Evolutionary conservation across 1,140 invertebrate species (phyloP).

Genomic region (Cecropterus lyciades): DNA sequence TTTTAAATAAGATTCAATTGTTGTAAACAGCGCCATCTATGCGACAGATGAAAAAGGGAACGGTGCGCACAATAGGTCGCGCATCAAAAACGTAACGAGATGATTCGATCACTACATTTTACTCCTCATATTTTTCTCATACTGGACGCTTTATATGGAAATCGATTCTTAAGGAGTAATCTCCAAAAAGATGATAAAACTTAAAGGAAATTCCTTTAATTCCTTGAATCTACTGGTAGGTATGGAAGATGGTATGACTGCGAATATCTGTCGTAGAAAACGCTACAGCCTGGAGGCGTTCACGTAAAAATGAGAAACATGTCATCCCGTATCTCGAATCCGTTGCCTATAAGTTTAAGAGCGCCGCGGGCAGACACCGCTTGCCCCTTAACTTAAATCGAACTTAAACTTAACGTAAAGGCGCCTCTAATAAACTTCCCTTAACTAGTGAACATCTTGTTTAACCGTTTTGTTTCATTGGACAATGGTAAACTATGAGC

Average conservation of each 20-base stretch:
- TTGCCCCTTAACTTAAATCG: constrained; percentile 39
- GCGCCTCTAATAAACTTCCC: constrained; percentile 34
- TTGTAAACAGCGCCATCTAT: too few relatives aligned
- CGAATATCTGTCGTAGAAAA: constrained; percentile 2
- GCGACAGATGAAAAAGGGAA: too few relatives aligned
- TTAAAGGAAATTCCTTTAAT: too few relatives aligned
- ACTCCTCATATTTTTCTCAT: too few relatives aligned
- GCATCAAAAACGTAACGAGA: too few relatives aligned
- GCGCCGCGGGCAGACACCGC: constrained; percentile 37
- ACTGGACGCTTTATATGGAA: too few relatives aligned
- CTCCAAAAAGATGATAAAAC: too few relatives aligned
- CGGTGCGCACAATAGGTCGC: too few relatives aligned
- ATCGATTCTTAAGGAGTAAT: too few relatives aligned
- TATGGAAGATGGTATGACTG: background rate
- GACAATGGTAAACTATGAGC: background rate
- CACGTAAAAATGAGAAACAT: constrained; percentile 37
- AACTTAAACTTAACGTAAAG: constrained; percentile 37
- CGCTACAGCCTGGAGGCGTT: constrained; percentile 9
- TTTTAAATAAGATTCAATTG: too few relatives aligned
- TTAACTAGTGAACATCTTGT: constrained; percentile 10
- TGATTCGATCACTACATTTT: too few relatives aligned
- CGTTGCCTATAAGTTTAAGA: constrained; percentile 29
- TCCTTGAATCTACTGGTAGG: background rate
- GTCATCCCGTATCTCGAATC: constrained; percentile 13
- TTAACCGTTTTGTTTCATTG: background rate